Conservation (phyloP, 2,113 vertebrate genomes). For the Progne subis region DNA sequence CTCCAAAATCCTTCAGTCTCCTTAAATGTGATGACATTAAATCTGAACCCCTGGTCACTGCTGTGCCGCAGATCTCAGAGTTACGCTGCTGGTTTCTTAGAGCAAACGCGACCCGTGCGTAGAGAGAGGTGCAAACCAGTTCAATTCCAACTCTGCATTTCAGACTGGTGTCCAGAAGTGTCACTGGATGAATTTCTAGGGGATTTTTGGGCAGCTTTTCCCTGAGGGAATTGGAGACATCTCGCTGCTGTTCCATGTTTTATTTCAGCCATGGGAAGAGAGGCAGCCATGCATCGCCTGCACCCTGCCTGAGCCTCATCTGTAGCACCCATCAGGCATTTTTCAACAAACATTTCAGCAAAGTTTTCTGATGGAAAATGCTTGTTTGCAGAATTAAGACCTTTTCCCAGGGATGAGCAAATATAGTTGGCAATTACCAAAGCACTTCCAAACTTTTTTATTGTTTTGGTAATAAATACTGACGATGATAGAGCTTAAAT, state of each 20-base stretch:
- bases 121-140: background rate
- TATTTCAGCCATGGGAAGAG: background rate
- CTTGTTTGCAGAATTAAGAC: background rate
- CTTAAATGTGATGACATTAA: background rate
- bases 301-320: background rate
- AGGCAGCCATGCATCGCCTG: rapidly evolving
- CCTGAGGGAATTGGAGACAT: background rate
- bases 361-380: background rate
- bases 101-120: rapidly evolving
- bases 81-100: rapidly evolving
- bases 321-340: rapidly evolving
- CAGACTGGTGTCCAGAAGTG: background rate
- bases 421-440: background rate
- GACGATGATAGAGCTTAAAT: background rate
- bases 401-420: rapidly evolving
- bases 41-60: background rate
- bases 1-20: background rate
- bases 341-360: background rate
- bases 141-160: background rate
- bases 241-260: rapidly evolving
- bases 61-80: background rate
- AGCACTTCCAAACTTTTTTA: background rate
- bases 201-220: background rate
- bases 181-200: background rate
- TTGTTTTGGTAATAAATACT: background rate